Evolutionary conservation across 2,888 invertebrate species (phyloP), one percentile per base, ranked within the genome.

Genomic region (Thymelicus lineola): DNA sequence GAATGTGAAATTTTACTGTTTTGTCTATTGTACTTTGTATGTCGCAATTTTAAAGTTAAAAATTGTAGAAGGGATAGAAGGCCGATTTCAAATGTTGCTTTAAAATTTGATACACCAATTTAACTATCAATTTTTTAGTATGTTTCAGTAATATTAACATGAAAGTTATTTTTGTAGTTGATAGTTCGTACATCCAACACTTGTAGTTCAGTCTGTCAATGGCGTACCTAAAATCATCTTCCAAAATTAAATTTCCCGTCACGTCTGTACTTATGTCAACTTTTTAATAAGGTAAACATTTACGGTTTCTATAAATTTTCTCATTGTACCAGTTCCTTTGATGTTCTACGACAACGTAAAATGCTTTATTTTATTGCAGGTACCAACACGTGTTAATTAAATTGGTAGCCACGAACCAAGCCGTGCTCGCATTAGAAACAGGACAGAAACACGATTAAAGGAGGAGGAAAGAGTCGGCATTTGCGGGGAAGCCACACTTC

Each of bases 361-460:
- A 53, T 6, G 53, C 20, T 20, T 17, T 53, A 9, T 53, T 53
- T 53, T 53, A 53, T 20, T 10, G 17, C 53, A 53, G 20, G 53
- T 53, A 53, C 42, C 42, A 42, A 42, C 9, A 28, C 61, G n/a
- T 48, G 61, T 61, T 61, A 61, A 61, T 61, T 61, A 64, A 55
- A 64, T 53, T 53, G 17, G 28, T 38, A 64, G 42, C 36, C 53
- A 28, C 53, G 17, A 55, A 46, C 53, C 55, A 42, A 17, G 35
- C 20, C 20, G 38, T 63, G 64, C 42, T 67, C 46, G 71, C 71
- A 68, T 73, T 71, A 73, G 61, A 53, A 65, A 60, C 61, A 67
- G 48, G 59, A 64, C 63, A 67, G 72, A 38, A 63, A 67, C 63
- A 59, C 70, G 61, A 64, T 72, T 72, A 72, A 72, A 60, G 46